Percentiles rank a stretch among this genome's conserved stretches.
These are phyloP conservation scores for Trileptium ribeirensis DNA, from an alignment of 2,888 invertebrate genomes.

Conservation along the genomic window DNA sequence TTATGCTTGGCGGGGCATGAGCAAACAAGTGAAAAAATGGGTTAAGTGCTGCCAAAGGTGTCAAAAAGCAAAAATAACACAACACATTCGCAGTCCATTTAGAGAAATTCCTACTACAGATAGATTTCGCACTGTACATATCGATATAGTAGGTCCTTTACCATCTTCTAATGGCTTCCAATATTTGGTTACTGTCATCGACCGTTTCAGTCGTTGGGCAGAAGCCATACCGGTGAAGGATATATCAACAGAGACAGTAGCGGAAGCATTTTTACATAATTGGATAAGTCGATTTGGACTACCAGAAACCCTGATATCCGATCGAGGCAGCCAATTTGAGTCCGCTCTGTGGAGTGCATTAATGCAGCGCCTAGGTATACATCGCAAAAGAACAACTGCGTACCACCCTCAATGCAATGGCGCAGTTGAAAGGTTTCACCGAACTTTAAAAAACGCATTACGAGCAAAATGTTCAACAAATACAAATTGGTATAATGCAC, in stretches of 20 bases:
- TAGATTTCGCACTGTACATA: constrained; percentile 2
- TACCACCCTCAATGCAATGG: too few species aligned
- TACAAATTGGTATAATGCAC: neutral
- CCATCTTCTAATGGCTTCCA: neutral
- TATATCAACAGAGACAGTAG: neutral
- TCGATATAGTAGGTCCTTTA: constrained; percentile 16
- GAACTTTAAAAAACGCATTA: too few species aligned
- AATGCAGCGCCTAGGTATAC: too few species aligned
- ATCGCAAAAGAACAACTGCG: too few species aligned
- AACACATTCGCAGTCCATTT: neutral
- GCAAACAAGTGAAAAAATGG: neutral
- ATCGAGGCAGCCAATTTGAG: neutral
- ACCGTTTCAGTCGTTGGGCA: constrained; percentile 4
- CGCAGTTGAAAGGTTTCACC: too few species aligned
- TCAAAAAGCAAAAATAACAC: neutral
- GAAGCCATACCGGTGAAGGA: neutral
- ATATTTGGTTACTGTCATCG: constrained; percentile 5
- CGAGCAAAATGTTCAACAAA: neutral
- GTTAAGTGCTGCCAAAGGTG: neutral
- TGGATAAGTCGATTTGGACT: neutral
- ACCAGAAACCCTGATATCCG: neutral
- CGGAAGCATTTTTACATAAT: neutral
- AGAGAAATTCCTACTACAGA: neutral
- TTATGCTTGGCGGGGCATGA: constrained; percentile 2
- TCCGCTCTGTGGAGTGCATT: too few species aligned